A percentile compares a stretch with the other conserved stretches of the same genome.
Evolutionary conservation across 2,113 vertebrate genomes (phyloP).

Genomic region (Lagopus leucura): DNA sequence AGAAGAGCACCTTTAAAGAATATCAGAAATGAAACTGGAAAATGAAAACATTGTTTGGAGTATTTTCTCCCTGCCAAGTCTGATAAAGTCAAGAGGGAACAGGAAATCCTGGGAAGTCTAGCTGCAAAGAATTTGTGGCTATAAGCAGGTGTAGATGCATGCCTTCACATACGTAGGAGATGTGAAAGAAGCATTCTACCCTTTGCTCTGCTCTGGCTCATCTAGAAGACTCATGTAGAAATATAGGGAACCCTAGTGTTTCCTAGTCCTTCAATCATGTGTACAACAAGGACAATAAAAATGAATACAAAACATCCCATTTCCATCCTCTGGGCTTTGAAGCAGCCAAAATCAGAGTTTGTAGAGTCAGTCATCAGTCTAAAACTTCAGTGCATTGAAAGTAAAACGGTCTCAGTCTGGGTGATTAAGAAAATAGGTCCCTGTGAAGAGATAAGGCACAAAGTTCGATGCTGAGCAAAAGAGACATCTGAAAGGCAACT

Average conservation of each 20-base stretch:
- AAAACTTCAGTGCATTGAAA: neutral
- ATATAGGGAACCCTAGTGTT: neutral
- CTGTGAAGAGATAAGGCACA: neutral
- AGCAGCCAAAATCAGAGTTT: rapidly evolving
- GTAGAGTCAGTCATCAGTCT: neutral
- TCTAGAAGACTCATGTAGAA: neutral
- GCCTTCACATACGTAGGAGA: neutral
- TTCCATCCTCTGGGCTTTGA: neutral
- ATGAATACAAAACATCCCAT: rapidly evolving
- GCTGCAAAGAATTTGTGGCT: neutral
- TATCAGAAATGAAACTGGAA: neutral
- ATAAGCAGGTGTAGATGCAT: neutral
- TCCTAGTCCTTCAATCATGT: neutral
- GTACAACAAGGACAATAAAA: neutral
- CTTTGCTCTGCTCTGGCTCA: neutral
- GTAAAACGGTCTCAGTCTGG: neutral
- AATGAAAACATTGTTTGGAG: neutral
- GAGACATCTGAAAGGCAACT: neutral
- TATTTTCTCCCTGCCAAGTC: neutral
- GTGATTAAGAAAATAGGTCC: neutral
- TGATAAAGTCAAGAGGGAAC: neutral
- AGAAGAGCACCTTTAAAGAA: neutral
- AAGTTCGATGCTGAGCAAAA: neutral
- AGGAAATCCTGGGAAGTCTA: neutral
- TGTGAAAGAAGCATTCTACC: neutral